Base-by-base conservation (phyloP, 2,797 vertebrate species). In the Triplophysa yarkandensis region DNA sequence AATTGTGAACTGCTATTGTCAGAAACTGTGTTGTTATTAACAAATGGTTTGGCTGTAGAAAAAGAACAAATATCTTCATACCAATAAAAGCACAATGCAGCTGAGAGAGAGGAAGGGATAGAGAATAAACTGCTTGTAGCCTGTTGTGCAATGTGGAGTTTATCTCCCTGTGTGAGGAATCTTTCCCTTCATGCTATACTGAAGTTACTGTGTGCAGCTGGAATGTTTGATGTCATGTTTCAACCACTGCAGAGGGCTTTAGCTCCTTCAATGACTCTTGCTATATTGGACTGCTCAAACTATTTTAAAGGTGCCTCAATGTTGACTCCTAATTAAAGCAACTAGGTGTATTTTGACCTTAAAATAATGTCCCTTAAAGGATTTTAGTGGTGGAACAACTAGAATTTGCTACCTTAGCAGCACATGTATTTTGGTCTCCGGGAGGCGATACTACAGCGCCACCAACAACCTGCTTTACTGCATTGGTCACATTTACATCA, bases 131-230 rank as follows among this genome's bases (percentile, higher is more conserved):
- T 2, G 21, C 30, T 58, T n/a, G 30, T 68, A 36, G n/a, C n/a
- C n/a, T n/a, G 11, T 58, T 27, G 39, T 13, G 46, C 17, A 27
- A 41, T 13, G 32, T 2, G 21, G 13, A 58, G 27, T 70, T 46
- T 21, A n/a, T 60, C 39, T 16, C 19, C 2, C 27, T 55, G 17
- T 36, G 27, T 69, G 36, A 57, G 11, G 25, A 71, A 36, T 71
- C 21, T 27, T 34, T 62, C 43, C 5, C 46, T 62, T 25, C 69
- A 34, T 50, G 44, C 16, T 13, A 25, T 71, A 30, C 58, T 39
- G 54, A 25, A 32, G n/a, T 71, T 71, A 13, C 27, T 17, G 44
- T 63, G 44, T 73, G 23, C 61, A 44, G 25, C 23, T 65, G 61
- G 34, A 73, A 73, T 32, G 23, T 4, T 13, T n/a, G n/a, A 32